Evolutionary conservation across 2,113 vertebrate species (phyloP).

Genomic region (Dolichallabes microphthalmus): DNA sequence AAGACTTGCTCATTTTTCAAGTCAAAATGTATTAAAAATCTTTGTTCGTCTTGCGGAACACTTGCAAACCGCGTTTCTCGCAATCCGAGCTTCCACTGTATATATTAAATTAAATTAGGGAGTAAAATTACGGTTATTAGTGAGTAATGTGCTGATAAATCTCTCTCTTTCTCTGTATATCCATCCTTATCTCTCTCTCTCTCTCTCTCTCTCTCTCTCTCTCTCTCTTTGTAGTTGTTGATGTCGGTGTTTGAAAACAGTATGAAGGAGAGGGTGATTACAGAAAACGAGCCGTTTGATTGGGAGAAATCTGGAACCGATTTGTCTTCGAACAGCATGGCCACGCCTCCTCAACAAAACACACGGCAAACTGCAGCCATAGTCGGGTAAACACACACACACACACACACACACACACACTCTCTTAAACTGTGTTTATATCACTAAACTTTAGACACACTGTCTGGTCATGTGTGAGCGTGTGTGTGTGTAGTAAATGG

Average conservation of each 20-base stretch:
- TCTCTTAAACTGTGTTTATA: constrained; percentile 5
- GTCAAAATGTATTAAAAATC: too few relatives aligned
- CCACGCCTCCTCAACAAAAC: constrained; percentile 92
- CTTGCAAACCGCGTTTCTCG: too few relatives aligned
- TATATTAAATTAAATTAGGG: too few relatives aligned
- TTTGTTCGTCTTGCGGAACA: too few relatives aligned
- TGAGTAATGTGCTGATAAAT: neutral
- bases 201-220: neutral
- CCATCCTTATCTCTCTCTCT: neutral
- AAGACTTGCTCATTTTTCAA: too few relatives aligned
- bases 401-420: constrained; percentile 14
- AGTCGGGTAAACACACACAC: constrained; percentile 84
- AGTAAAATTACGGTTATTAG: too few relatives aligned
- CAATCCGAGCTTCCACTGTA: too few relatives aligned
- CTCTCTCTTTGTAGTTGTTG: constrained; percentile 79
- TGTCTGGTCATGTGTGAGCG: neutral
- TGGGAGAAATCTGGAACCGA: constrained; percentile 96
- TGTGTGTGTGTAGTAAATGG: neutral
- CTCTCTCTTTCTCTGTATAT: neutral
- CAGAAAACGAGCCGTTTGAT: constrained; percentile 95
- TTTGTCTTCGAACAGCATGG: constrained; percentile 85
- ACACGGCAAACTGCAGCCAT: constrained; percentile 93
- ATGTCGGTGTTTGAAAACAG: constrained; percentile 99
- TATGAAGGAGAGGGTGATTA: constrained; percentile 95
- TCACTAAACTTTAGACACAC: neutral